Evolutionary conservation across 2,113 vertebrate genomes (phyloP).

Genomic region (Platanista minor): DNA sequence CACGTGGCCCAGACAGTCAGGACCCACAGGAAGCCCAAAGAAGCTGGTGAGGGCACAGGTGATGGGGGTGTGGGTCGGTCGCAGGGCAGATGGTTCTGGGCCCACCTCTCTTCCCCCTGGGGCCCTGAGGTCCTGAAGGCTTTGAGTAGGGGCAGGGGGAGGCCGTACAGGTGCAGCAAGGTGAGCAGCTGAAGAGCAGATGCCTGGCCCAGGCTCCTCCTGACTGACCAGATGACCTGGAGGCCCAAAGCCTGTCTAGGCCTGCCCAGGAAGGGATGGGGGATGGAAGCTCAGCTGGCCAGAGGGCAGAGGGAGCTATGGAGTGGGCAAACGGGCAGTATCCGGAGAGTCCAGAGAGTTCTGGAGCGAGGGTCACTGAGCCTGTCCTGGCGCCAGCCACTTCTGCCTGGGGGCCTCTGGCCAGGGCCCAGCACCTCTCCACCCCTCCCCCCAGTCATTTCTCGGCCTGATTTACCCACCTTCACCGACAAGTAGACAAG

Average conservation of each 20-base stretch:
- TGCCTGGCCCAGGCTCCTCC: background rate
- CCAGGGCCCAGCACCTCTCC: background rate
- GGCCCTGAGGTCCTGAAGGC: background rate
- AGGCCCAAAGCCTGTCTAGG: background rate
- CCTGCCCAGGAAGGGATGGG: background rate
- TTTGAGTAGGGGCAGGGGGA: background rate
- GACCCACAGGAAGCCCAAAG: background rate
- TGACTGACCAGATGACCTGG: background rate
- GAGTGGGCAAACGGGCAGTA: background rate
- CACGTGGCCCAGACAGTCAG: background rate
- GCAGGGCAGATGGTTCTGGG: background rate
- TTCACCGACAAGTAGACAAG: background rate
- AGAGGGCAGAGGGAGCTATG: background rate
- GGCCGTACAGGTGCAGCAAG: background rate
- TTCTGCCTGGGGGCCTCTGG: background rate
- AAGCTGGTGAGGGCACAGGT: background rate
- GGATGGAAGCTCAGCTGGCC: background rate
- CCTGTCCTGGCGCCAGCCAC: background rate
- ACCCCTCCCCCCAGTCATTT: background rate
- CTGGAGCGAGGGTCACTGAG: background rate
- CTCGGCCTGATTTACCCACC: background rate
- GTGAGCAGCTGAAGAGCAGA: background rate
- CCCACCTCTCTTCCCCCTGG: background rate
- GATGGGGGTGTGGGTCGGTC: accelerated
- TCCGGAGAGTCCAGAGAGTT: background rate